Conservation (phyloP, 2,888 invertebrate genomes). For the Parasteatoda lunata region DNA sequence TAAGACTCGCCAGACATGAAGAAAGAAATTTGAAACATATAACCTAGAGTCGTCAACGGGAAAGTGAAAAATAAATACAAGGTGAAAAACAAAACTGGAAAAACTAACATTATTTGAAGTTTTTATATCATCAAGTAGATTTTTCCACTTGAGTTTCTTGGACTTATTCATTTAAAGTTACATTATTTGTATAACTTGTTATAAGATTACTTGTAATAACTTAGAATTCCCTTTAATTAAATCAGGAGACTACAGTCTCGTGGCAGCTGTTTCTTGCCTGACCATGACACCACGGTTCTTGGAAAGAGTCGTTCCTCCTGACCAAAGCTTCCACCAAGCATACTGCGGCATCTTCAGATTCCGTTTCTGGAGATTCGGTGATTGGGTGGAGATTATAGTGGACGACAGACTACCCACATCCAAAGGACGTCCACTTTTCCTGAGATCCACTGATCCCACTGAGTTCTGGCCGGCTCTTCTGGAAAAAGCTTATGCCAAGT, state of each 20-base stretch:
- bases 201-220: too few relatives aligned
- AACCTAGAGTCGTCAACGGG: too few relatives aligned
- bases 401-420: slow-evolving; percentile 85
- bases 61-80: too few relatives aligned
- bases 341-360: slow-evolving; percentile 83
- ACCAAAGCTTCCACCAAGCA: slow-evolving; percentile 79
- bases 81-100: too few relatives aligned
- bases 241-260: slow-evolving; percentile 78
- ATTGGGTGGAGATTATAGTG: slow-evolving; percentile 84
- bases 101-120: too few relatives aligned
- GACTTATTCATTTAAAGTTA: too few relatives aligned
- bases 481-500: slow-evolving; percentile 89
- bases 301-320: slow-evolving; percentile 81
- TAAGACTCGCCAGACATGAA: too few relatives aligned
- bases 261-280: slow-evolving; percentile 81
- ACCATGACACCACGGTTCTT: slow-evolving; percentile 81
- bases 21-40: too few relatives aligned
- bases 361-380: slow-evolving; percentile 86
- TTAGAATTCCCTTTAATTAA: not conserved
- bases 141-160: too few relatives aligned
- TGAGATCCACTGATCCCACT: slow-evolving; percentile 78
- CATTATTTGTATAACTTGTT: too few relatives aligned
- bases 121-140: too few relatives aligned
- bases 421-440: slow-evolving; percentile 80
- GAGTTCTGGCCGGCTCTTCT: slow-evolving; percentile 87